Base-by-base conservation (phyloP, 2,797 vertebrate species). In the Hemitrygon akajei region DNA sequence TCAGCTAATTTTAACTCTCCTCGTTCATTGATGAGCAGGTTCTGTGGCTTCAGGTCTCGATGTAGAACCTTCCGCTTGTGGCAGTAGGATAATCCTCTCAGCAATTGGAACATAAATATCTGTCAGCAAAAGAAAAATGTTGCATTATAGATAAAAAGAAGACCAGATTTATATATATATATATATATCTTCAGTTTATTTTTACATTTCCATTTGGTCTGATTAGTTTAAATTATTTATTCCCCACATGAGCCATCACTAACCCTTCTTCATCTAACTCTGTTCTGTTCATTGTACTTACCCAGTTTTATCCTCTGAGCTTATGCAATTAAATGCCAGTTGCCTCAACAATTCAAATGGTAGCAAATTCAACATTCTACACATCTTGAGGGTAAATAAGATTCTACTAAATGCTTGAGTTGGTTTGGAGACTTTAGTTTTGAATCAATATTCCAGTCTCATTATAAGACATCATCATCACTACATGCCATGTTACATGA, bases 21-120 rank as follows among this genome's bases (percentile, higher is more conserved):
- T 80, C 97, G 97, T 94, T 99, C 98, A 0, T 99, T 99, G 96
- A 99, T 99, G 95, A 99, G 98, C 94, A 99, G 96, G 95, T 99
- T 99, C 96, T 99, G 98, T 40, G 98, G 98, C 94, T 99, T 99
- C 69, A 99, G 97, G 96, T 99, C 98, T 94, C 98, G 96, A 96
- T 99, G 98, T 34, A 99, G 97, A 96, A 99, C 99, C 95, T 99
- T 99, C 77, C 97, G 97, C 87, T 96, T 97, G 82, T 99, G 98
- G 94, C 98, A 99, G 93, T 99, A 99, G 73, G 98, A 97, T 11
- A 99, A 97, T 34, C 98, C 98, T 3, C 98, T 98, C 94, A 99
- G 96, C 94, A 99, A 96, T 97, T 99, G 98, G 96, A 99, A 99
- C 98, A 99, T 98, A 96, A 99, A 99, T 94, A 99, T 98, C 98